These are phyloP conservation scores for Unio pictorum DNA, from an alignment of 2,888 invertebrate genomes.

Conservation along the genomic window DNA sequence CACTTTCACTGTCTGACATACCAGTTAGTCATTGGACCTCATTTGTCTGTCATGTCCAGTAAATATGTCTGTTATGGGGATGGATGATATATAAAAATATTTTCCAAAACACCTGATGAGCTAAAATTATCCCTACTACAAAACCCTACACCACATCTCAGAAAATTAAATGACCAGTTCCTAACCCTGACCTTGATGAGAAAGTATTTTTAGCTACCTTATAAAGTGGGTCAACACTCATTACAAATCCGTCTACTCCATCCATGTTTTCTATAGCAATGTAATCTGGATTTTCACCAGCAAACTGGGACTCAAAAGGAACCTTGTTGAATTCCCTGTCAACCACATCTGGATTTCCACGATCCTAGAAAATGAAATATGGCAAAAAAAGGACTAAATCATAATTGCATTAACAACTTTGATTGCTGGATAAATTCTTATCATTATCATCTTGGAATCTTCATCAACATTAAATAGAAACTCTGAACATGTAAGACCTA, in stretches of 20 bases:
- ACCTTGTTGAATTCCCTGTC: conserved; percentile 57
- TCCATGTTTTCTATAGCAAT: conserved; percentile 51
- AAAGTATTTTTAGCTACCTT: conserved; percentile 47
- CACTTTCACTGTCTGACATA: too few species aligned
- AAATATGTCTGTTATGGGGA: too few species aligned
- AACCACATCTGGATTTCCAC: conserved; percentile 61
- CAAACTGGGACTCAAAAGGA: conserved; percentile 68
- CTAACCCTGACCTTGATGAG: not conserved
- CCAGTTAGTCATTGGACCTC: too few species aligned
- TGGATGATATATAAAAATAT: too few species aligned
- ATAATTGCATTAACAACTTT: not conserved
- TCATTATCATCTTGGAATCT: not conserved
- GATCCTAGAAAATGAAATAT: conserved; percentile 59
- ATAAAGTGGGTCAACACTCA: conserved; percentile 70
- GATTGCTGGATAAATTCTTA: not conserved
- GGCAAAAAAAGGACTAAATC: not conserved
- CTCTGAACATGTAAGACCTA: too few species aligned
- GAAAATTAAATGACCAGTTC: too few species aligned
- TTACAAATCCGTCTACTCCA: conserved; percentile 71
- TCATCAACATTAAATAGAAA: too few species aligned
- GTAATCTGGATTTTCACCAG: conserved; percentile 57
- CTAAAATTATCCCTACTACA: too few species aligned
- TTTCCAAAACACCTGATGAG: too few species aligned
- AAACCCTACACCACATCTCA: too few species aligned
- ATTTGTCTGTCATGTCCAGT: too few species aligned